Base-by-base conservation (phyloP, 2,888 invertebrate species). In the Auanema sp. region DNA sequence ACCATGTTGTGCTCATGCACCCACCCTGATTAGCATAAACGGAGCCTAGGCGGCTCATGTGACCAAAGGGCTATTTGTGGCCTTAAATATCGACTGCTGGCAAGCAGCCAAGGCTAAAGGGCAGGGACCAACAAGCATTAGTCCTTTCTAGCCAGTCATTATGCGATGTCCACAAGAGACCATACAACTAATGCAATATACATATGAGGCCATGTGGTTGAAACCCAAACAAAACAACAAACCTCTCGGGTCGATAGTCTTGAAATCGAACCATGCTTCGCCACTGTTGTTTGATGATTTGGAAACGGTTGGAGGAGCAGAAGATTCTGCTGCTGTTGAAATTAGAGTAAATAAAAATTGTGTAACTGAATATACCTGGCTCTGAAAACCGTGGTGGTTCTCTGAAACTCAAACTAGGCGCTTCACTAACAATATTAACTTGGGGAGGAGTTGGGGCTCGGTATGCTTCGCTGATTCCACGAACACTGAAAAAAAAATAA, bases 231-330 rank as follows among this genome's bases (percentile, higher is more conserved):
- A n/a, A 21, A 16, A 41, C 16, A 50, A 68, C 79, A 66, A 44
- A 79, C 79, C 67, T 57, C 68, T 58, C 43, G 79, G 75, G 50
- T 79, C 75, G 53, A 79, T 66, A 5, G 71, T 58, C 68, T 79
- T 75, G 72, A 77, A 76, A 56, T 77, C 73, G 60, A 73, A 52
- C 79, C 79, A 79, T 6, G 79, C 66, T 23, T 68, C 66, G 16
- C 58, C 65, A 12, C 42, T n/a, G 11, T 62, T 65, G 54, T 33
- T 33, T 33, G 33, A 33, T 56, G 8, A 33, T 33, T 33, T 33
- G 33, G 33, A 5, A 33, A 33, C 8, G 33, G 33, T 33, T 5
- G 33, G 33, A 33, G 33, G 33, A 33, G 33, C 33, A 33, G 33
- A 33, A 33, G 33, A 33, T 33, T 33, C 33, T 33, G 33, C 33